Evolutionary conservation across 2,888 invertebrate genomes (phyloP).

Genomic region (Drosophila neoperkinsi): DNA sequence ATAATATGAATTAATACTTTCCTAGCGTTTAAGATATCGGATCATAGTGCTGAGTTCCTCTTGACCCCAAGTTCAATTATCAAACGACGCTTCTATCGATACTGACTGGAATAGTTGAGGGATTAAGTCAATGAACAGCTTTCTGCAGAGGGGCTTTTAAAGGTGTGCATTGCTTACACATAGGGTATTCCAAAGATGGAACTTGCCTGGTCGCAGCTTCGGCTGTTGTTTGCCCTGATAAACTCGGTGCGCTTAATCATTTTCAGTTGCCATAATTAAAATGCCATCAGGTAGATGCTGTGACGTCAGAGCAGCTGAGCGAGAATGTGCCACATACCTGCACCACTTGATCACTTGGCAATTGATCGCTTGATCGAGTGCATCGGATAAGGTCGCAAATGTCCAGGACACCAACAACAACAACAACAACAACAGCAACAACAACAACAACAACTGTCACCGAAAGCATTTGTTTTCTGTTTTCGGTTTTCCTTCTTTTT

Average conservation of each 20-base stretch:
- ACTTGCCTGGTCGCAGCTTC: neutral
- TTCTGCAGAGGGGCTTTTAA: neutral
- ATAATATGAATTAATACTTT: neutral
- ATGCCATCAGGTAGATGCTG: conserved; percentile 74
- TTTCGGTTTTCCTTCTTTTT: neutral
- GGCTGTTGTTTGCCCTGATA: conserved; percentile 52
- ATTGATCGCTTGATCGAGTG: conserved; percentile 52
- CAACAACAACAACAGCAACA: conserved; percentile 23
- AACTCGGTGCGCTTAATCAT: conserved; percentile 53
- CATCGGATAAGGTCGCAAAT: conserved; percentile 46
- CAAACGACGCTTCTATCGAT: neutral
- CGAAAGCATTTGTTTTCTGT: conserved; percentile 17
- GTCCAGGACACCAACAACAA: conserved; percentile 2
- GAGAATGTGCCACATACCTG: conserved; percentile 48
- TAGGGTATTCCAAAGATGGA: neutral
- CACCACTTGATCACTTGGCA: conserved; percentile 27
- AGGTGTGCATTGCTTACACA: neutral
- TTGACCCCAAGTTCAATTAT: neutral
- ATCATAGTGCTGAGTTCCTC: neutral
- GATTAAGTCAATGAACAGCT: neutral
- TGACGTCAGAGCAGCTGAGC: conserved; percentile 55
- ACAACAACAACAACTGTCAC: conserved; percentile 43
- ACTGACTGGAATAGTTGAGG: neutral
- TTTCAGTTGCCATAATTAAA: conserved; percentile 78
- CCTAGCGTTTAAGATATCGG: neutral